Evolutionary conservation across 2,797 vertebrate species (phyloP).

Genomic region (Pipistrellus kuhlii): DNA sequence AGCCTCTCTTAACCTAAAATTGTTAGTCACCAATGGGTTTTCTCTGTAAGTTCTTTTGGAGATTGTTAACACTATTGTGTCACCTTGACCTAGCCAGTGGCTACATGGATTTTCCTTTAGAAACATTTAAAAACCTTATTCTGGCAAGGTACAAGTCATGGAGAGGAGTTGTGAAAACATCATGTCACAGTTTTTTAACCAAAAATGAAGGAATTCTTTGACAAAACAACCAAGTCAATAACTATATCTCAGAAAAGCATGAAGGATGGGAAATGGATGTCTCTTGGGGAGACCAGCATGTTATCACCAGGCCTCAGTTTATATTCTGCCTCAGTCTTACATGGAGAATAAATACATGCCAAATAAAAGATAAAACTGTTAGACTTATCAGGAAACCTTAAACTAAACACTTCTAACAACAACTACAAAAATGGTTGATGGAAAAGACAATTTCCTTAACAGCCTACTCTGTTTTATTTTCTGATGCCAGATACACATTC

Average conservation of each 20-base stretch:
- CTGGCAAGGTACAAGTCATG: neutral
- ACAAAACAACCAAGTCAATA: neutral
- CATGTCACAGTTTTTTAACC: neutral
- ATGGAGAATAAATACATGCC: constrained; percentile 31
- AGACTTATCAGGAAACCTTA: constrained; percentile 23
- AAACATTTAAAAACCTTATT: neutral
- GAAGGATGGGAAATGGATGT: neutral
- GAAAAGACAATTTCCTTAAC: constrained; percentile 53
- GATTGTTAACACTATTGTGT: neutral
- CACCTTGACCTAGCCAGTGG: neutral
- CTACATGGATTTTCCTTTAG: neutral
- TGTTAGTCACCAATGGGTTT: neutral
- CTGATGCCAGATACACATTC: constrained; percentile 59
- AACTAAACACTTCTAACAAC: constrained; percentile 63
- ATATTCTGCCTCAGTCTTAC: constrained; percentile 16
- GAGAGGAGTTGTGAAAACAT: neutral
- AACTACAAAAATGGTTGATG: neutral
- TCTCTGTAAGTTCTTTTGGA: neutral
- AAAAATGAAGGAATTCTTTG: neutral
- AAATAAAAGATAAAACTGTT: constrained; percentile 12
- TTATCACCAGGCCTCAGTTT: neutral
- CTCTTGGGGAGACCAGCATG: neutral
- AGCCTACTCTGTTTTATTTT: neutral
- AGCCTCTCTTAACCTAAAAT: neutral
- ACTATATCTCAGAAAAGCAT: neutral